These are phyloP conservation scores for Dissostichus mawsoni DNA, from an alignment of 2,113 vertebrate species.

Conservation along the genomic window DNA sequence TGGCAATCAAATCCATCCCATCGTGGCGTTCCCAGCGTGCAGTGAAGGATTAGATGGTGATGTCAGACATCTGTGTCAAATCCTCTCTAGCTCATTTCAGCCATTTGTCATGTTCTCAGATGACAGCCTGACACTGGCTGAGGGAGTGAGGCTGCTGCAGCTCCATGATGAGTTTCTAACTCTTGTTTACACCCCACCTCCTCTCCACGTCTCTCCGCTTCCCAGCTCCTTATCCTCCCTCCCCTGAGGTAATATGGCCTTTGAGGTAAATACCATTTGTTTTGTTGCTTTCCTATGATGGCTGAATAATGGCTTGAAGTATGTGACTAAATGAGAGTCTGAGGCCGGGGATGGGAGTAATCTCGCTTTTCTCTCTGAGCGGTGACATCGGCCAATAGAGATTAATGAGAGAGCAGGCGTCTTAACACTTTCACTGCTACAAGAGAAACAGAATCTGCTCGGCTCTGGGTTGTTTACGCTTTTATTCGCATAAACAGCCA, in stretches of 20 bases:
- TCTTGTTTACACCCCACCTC: constrained; percentile 45
- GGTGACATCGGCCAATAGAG: constrained; percentile 81
- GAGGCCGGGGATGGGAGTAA: constrained; percentile 77
- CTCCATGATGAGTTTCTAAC: constrained; percentile 65
- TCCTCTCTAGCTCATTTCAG: constrained; percentile 73
- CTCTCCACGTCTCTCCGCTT: constrained; percentile 22
- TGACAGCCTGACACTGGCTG: constrained; percentile 65
- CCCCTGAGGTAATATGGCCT: constrained; percentile 59
- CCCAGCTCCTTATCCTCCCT: constrained; percentile 18
- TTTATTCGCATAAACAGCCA: constrained; percentile 15
- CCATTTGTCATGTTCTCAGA: constrained; percentile 63
- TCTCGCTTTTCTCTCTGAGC: constrained; percentile 76
- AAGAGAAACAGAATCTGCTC: constrained; percentile 45
- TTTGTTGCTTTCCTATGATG: constrained; percentile 76
- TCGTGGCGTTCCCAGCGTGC: constrained; percentile 47
- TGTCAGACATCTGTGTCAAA: constrained; percentile 81
- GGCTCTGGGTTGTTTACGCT: constrained; percentile 52
- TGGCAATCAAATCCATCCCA: constrained; percentile 62
- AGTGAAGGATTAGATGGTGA: constrained; percentile 77
- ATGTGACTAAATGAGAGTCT: constrained; percentile 83
- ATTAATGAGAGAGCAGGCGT: constrained; percentile 79
- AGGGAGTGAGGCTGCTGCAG: constrained; percentile 46
- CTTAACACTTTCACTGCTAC: constrained; percentile 62
- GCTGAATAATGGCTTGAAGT: constrained; percentile 82
- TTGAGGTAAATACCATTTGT: constrained; percentile 84